Evolutionary conservation across 2,797 vertebrate genomes (phyloP).

Genomic region (Heliangelus exortis): DNA sequence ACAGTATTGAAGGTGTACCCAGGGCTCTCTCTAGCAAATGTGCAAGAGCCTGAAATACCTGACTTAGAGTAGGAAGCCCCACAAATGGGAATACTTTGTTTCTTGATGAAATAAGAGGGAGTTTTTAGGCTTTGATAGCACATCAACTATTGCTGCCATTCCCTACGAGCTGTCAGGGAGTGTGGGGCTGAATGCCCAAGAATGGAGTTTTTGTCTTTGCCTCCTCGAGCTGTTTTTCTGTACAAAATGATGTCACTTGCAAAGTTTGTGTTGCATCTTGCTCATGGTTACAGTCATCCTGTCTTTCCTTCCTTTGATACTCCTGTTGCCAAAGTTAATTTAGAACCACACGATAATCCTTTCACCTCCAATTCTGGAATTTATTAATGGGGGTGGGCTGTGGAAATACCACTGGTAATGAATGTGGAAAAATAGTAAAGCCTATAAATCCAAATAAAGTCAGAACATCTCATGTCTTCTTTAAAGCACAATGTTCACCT

Average conservation of each 20-base stretch:
- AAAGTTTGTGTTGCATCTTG: slow-evolving; percentile 31
- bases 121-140: background rate
- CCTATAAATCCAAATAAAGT: slow-evolving; percentile 35
- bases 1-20: background rate
- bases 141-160: background rate
- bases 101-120: background rate
- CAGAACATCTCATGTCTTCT: background rate
- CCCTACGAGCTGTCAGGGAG: background rate
- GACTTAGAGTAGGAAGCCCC: background rate
- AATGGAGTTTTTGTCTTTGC: background rate
- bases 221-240: background rate
- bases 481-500: background rate
- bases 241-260: slow-evolving; percentile 21
- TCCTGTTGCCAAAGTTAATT: slow-evolving; percentile 35
- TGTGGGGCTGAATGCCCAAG: background rate
- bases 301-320: background rate
- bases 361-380: background rate
- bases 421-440: background rate
- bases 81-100: background rate
- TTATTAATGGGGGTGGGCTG: background rate
- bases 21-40: background rate
- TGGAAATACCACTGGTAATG: background rate
- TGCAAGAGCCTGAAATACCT: background rate
- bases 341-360: background rate
- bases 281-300: slow-evolving; percentile 23